Base-by-base conservation (phyloP, 2,113 vertebrate species). In the Oryzias melastigma region DNA sequence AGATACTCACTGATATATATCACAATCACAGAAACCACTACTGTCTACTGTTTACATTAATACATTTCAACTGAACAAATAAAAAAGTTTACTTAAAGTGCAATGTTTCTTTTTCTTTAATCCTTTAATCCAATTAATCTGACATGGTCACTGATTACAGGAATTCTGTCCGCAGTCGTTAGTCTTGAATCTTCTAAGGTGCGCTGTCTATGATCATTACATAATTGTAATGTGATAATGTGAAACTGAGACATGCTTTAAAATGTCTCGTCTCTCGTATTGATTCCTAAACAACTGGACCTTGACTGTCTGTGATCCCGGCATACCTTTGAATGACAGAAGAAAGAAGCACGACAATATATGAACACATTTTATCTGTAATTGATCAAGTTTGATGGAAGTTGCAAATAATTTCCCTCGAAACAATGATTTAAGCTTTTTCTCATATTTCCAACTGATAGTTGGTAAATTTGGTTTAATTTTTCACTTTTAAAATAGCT, bases 41-140 rank as follows among this genome's bases (percentile, higher is more conserved):
- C 2, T n/a, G 17, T 25, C 7, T n/a, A n/a, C 17, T n/a, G 10
- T 12, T 4, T 29, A 17, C 24, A 52, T n/a, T 17, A n/a, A n/a
- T n/a, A n/a, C n/a, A n/a, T n/a, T n/a, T n/a, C n/a, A n/a, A n/a
- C n/a, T n/a, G n/a, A 53, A 40, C 17, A 53, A 17, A 52, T 42
- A 19, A 17, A 41, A 14, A 18, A 15, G 24, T 18, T 41, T 16
- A n/a, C 15, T 60, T 42, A 43, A 42, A 51, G 10, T 14, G 20
- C 27, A 25, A 15, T 22, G 45, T 14, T 52, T 29, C 14, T 49
- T 60, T 58, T 58, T 20, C 25, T 51, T 51, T 53, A 49, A 61
- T 62, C 59, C 48, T 62, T 62, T 52, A 62, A 44, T 27, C 41
- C 50, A 27, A 53, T 53, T 45, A 44, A 52, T 19, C 29, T 63